These are phyloP conservation scores for Caenorhabditis macrosperma DNA, from an alignment of 2,888 invertebrate species.

Conservation along the genomic window DNA sequence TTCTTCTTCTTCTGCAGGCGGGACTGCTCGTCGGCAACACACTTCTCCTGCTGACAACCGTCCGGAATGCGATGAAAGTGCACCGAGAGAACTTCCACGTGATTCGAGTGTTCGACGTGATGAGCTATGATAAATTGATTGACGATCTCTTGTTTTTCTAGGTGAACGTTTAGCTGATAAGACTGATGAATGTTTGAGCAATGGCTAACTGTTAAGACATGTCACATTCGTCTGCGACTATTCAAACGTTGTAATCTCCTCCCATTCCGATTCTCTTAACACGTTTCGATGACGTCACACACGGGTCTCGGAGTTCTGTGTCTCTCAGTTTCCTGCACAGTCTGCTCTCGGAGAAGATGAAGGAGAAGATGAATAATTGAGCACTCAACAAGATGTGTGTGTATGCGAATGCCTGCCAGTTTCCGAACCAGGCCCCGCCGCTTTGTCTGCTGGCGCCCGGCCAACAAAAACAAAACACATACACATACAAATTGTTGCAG, in stretches of 20 bases:
- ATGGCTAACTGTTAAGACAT: neutral
- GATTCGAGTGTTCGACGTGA: slow-evolving; percentile 72
- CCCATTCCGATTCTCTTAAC: neutral
- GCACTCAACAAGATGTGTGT: slow-evolving; percentile 11
- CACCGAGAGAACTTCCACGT: slow-evolving; percentile 71
- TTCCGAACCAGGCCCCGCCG: neutral
- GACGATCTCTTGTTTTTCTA: slow-evolving; percentile 67
- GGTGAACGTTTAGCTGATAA: slow-evolving; percentile 1
- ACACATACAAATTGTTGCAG: slow-evolving; percentile 26
- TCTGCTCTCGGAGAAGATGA: neutral
- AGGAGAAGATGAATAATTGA: slow-evolving; percentile 38
- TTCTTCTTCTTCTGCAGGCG: too few species aligned
- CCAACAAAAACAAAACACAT: slow-evolving; percentile 17
- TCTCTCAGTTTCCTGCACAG: slow-evolving; percentile 2
- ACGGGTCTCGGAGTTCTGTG: neutral
- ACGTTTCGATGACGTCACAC: slow-evolving; percentile 22
- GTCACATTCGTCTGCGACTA: too few species aligned
- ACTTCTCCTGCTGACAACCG: slow-evolving; percentile 68
- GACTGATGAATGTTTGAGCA: neutral
- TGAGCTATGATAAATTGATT: slow-evolving; percentile 74
- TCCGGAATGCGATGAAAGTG: slow-evolving; percentile 57
- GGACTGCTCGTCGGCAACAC: slow-evolving; percentile 75
- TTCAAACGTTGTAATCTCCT: neutral
- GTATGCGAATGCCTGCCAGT: slow-evolving; percentile 9
- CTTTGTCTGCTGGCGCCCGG: slow-evolving; percentile 10